Percentiles rank a stretch among this genome's conserved stretches.
Evolutionary conservation across 2,113 vertebrate species (phyloP).

Genomic region (Oxyura jamaicensis): DNA sequence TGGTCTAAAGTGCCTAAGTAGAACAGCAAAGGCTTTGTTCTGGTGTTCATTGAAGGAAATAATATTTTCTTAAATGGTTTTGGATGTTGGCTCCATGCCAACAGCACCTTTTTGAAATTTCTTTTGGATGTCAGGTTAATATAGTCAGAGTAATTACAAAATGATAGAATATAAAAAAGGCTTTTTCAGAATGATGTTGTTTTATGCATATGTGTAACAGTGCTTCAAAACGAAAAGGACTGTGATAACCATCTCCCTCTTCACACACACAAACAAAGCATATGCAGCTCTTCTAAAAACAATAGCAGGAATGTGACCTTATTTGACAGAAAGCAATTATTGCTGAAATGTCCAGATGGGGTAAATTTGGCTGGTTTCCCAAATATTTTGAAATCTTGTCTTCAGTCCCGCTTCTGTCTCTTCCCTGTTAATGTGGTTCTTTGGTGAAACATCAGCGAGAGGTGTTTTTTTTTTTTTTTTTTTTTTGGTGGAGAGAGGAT

Average conservation of each 20-base stretch:
- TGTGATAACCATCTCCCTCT: not conserved
- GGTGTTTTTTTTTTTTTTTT: not conserved
- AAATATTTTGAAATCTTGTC: not conserved
- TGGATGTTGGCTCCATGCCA: conserved; percentile 47
- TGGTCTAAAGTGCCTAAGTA: conserved; percentile 58
- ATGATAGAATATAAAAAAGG: conserved; percentile 18
- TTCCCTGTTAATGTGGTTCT: not conserved
- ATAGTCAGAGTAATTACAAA: conserved; percentile 28
- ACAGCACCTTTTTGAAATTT: conserved; percentile 57
- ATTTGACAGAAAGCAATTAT: not conserved
- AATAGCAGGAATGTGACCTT: not conserved
- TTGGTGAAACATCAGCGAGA: not conserved
- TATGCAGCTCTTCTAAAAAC: not conserved
- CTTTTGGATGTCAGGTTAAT: conserved; percentile 50
- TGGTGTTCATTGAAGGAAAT: conserved; percentile 52
- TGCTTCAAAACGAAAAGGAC: not conserved
- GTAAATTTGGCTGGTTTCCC: not conserved
- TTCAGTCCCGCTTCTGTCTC: not conserved
- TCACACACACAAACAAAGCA: not conserved
- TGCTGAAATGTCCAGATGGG: not conserved
- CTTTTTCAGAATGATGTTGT: not conserved
- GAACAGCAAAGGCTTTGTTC: conserved; percentile 76
- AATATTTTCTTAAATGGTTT: conserved; percentile 19
- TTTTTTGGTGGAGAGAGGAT: not conserved
- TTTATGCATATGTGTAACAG: not conserved